Conservation (phyloP, 2,113 vertebrate species). For the Syngnathus typhle region DNA sequence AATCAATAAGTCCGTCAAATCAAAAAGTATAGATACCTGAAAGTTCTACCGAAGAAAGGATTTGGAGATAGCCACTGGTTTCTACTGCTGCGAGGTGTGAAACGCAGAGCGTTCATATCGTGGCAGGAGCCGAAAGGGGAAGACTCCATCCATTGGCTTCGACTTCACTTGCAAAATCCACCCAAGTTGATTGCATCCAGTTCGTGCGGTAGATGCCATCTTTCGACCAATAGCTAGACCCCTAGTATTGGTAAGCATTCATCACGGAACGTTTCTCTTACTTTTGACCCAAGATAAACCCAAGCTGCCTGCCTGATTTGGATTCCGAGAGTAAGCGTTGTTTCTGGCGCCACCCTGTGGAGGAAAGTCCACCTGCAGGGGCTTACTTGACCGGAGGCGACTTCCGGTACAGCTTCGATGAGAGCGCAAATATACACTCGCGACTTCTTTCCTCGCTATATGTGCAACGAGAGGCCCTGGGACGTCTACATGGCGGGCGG, state of each 20-base stretch:
- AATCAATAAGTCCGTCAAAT: too few relatives aligned
- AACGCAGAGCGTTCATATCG: too few relatives aligned
- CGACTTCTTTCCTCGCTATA: neutral
- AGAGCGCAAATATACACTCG: neutral
- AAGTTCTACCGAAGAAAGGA: too few relatives aligned
- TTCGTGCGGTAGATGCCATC: neutral
- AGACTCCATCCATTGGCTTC: neutral
- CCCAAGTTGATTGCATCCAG: neutral
- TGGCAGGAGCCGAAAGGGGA: neutral
- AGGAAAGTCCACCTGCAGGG: neutral
- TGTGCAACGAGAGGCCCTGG: neutral
- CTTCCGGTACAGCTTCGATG: neutral
- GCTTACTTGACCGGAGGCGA: neutral
- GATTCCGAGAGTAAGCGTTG: neutral
- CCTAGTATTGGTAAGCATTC: neutral
- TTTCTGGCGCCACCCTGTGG: neutral
- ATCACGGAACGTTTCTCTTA: neutral
- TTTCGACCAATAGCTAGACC: neutral
- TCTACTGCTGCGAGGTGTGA: too few relatives aligned
- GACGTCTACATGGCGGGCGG: conserved; percentile 1
- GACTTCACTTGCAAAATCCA: neutral
- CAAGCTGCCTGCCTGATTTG: neutral
- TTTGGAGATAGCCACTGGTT: too few relatives aligned
- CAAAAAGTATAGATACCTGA: too few relatives aligned
- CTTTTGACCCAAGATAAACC: neutral